Conservation (phyloP, 2,113 vertebrate species). For the Aplodontia rufa region DNA sequence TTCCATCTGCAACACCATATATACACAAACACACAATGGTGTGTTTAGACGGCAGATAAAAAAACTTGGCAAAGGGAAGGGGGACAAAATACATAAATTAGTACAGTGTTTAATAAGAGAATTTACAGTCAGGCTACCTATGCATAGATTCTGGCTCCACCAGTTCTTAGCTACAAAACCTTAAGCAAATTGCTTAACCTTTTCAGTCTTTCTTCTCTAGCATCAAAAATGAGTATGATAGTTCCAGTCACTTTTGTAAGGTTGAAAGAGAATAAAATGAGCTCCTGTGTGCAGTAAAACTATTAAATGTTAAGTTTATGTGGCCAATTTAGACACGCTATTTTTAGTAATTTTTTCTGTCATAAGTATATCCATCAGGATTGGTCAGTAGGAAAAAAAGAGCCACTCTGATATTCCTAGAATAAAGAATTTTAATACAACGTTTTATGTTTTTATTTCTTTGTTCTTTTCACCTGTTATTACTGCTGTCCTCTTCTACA, state of each 20-base stretch:
- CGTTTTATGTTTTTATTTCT: neutral
- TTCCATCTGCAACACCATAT: too few relatives aligned
- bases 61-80: neutral
- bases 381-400: neutral
- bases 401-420: neutral
- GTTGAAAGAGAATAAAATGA: neutral
- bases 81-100: neutral
- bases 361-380: neutral
- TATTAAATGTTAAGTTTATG: neutral
- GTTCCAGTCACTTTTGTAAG: neutral
- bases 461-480: neutral
- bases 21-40: too few relatives aligned
- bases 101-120: neutral
- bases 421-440: neutral
- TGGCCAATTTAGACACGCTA: neutral
- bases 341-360: neutral
- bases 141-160: neutral
- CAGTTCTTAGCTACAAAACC: neutral
- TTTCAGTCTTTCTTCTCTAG: neutral
- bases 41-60: too few relatives aligned
- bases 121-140: neutral
- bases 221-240: neutral
- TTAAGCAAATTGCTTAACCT: too few relatives aligned
- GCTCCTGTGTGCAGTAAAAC: neutral
- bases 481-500: neutral